Conservation (phyloP, 2,113 vertebrate genomes). For the Indicator maculatus region DNA sequence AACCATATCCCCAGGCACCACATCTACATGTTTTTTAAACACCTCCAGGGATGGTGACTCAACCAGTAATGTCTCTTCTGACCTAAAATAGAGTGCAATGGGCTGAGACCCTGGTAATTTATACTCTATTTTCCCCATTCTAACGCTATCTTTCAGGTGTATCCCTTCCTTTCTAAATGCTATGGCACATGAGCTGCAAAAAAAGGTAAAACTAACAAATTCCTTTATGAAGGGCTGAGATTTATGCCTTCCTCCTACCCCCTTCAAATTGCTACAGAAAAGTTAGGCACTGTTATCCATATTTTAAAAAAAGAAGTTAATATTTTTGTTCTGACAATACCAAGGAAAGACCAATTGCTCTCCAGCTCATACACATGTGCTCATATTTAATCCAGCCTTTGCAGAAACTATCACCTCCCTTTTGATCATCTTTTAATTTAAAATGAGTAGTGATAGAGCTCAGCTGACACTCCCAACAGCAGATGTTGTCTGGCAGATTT, state of each 20-base stretch:
- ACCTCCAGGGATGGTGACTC: no score
- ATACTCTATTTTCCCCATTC: background rate
- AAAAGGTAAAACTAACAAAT: background rate
- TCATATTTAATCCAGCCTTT: background rate
- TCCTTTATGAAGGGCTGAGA: background rate
- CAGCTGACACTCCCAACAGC: background rate
- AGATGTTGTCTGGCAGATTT: background rate
- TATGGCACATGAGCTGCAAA: background rate
- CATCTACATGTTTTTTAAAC: no score
- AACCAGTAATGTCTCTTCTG: background rate
- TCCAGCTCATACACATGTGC: background rate
- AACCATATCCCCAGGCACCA: no score
- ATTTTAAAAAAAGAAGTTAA: background rate
- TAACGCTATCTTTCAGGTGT: background rate
- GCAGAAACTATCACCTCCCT: background rate
- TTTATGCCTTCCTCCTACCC: rapidly evolving
- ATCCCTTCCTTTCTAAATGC: background rate
- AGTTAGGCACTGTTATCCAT: background rate
- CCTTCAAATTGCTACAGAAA: background rate
- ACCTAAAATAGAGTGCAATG: background rate
- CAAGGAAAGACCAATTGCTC: background rate
- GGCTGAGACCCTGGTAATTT: background rate
- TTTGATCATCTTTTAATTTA: background rate
- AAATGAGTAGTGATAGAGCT: background rate
- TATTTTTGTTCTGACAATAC: background rate